phyloP scores from a whole-genome alignment of 2,797 vertebrate genomes.

The Eulemur rubriventer region DNA sequence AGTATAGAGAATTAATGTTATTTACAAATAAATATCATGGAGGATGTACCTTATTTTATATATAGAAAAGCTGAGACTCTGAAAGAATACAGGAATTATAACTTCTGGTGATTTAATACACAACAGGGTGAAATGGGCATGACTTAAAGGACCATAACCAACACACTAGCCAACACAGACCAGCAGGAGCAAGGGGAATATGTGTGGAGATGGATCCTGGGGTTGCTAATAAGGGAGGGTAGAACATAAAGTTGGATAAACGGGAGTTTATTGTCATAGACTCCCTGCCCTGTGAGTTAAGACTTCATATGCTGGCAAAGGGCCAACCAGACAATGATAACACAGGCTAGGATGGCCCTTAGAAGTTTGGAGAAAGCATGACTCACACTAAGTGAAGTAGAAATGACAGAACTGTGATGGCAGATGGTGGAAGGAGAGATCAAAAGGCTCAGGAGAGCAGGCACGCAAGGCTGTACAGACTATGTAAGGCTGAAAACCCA shows the following conservation, averaged over 20 bases:
- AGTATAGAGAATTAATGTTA: neutral
- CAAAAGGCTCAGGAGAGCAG: neutral
- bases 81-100: neutral
- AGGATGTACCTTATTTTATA: neutral
- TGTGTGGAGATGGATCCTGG: neutral
- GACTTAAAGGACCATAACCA: neutral
- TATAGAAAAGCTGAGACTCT: neutral
- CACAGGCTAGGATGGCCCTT: neutral
- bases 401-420: neutral
- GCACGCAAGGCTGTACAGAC: neutral
- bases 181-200: neutral
- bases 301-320: neutral
- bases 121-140: neutral
- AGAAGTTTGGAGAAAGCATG: neutral
- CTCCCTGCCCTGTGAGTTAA: neutral
- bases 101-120: neutral
- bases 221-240: neutral
- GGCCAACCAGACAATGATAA: neutral
- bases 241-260: neutral
- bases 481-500: neutral
- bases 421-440: neutral
- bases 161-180: neutral
- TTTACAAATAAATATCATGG: neutral
- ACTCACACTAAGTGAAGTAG: neutral
- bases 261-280: neutral